Evolutionary conservation across 1,140 invertebrate genomes (phyloP).

Genomic region (Drosophila carrolli): DNA sequence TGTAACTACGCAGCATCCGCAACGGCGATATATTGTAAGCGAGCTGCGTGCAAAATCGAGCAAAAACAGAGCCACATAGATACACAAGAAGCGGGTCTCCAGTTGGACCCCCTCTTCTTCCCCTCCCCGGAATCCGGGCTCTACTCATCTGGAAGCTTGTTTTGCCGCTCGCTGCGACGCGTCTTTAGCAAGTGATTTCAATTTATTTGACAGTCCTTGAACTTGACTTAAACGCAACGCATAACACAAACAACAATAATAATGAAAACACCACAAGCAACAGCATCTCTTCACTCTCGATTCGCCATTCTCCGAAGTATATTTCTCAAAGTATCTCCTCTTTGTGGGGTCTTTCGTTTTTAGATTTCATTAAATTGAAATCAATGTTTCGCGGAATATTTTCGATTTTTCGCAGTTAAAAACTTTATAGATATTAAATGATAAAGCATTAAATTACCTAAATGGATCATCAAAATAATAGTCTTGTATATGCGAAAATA

Average conservation of each 20-base stretch:
- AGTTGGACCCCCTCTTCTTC: background rate
- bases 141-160: conserved; percentile 64
- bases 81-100: conserved; percentile 46
- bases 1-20: conserved; percentile 73
- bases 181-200: conserved; percentile 82
- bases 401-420: background rate
- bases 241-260: conserved; percentile 56
- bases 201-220: conserved; percentile 84
- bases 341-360: background rate
- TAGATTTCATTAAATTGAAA: conserved; percentile 7
- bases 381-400: background rate
- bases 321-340: background rate
- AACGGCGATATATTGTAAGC: conserved; percentile 35
- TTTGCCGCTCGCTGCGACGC: conserved; percentile 56
- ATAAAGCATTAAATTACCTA: background rate
- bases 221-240: conserved; percentile 82
- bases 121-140: background rate
- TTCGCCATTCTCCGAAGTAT: conserved; percentile 9
- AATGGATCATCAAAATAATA: background rate
- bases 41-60: conserved; percentile 50
- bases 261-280: conserved; percentile 31
- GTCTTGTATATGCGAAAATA: background rate
- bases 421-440: background rate
- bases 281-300: conserved; percentile 38
- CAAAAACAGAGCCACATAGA: conserved; percentile 12